phyloP scores from a whole-genome alignment of 2,113 vertebrate genomes.

The Oncorhynchus gorbuscha region DNA sequence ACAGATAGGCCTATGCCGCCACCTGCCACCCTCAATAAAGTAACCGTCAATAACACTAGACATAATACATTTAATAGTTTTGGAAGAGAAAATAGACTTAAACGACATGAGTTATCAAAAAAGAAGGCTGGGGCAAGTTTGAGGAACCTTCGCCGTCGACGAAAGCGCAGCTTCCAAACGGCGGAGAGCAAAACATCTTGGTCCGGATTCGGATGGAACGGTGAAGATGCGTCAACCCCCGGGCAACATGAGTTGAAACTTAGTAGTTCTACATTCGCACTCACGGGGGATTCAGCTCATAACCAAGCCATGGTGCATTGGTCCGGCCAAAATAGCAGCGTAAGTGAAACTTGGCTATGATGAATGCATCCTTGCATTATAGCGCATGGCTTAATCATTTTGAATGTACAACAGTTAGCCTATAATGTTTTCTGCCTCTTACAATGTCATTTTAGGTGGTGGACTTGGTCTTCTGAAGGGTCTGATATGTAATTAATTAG shows the following conservation, averaged over 20 bases:
- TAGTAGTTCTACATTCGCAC: conserved; percentile 81
- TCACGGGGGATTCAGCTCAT: conserved; percentile 81
- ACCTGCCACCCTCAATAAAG: not conserved
- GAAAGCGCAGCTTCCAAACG: conserved; percentile 32
- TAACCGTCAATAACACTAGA: conserved; percentile 15
- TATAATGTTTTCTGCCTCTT: too few species aligned
- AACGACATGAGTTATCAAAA: not conserved
- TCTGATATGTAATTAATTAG: too few species aligned
- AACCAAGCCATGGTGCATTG: conserved; percentile 84
- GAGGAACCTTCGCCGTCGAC: conserved; percentile 21
- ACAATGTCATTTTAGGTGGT: too few species aligned
- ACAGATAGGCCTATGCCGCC: not conserved
- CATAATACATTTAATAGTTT: not conserved
- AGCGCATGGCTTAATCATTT: too few species aligned
- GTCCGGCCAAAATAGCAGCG: conserved; percentile 90
- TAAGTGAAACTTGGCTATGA: conserved; percentile 66
- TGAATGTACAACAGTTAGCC: too few species aligned
- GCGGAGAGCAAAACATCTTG: conserved; percentile 60
- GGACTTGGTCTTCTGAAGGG: too few species aligned
- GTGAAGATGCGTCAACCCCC: conserved; percentile 67
- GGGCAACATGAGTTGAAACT: conserved; percentile 76
- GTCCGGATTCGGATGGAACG: conserved; percentile 52
- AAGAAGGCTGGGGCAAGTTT: conserved; percentile 22
- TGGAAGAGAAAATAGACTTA: conserved; percentile 6
- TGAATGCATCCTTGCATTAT: too few species aligned